Evolutionary conservation across 2,113 vertebrate species (phyloP).

Genomic region (Corvus moneduloides): DNA sequence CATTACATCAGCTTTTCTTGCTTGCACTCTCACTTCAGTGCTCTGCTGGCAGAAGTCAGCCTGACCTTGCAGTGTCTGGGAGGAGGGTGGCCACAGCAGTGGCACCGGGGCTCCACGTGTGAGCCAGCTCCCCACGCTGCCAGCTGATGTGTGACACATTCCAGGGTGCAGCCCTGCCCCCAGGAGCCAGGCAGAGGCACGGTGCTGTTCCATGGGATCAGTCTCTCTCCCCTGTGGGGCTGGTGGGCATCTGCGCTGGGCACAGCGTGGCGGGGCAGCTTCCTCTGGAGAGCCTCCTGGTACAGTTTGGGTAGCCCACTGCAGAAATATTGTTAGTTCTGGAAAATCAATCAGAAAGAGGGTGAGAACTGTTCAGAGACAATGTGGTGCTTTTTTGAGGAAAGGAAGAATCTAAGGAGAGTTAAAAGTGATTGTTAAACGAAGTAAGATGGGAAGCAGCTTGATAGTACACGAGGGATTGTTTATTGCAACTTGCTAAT

Average conservation of each 20-base stretch:
- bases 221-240: accelerated
- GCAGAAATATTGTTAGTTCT: neutral
- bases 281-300: neutral
- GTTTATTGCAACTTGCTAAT: neutral
- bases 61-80: neutral
- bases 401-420: neutral
- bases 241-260: neutral
- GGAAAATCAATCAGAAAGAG: neutral
- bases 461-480: accelerated
- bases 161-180: neutral
- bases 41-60: neutral
- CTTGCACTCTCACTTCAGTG: neutral
- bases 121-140: accelerated
- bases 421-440: neutral
- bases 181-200: neutral
- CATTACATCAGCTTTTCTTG: neutral
- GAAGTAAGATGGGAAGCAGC: neutral
- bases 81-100: neutral
- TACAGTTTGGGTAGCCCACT: neutral
- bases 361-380: neutral
- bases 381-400: neutral
- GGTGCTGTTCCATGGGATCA: accelerated
- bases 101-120: accelerated
- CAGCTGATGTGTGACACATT: neutral
- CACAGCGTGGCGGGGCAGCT: neutral